Evolutionary conservation across 23 tunicate species (phyloP), one percentile per base, ranked within the genome.

Genomic region (Botrylloides violaceus): DNA sequence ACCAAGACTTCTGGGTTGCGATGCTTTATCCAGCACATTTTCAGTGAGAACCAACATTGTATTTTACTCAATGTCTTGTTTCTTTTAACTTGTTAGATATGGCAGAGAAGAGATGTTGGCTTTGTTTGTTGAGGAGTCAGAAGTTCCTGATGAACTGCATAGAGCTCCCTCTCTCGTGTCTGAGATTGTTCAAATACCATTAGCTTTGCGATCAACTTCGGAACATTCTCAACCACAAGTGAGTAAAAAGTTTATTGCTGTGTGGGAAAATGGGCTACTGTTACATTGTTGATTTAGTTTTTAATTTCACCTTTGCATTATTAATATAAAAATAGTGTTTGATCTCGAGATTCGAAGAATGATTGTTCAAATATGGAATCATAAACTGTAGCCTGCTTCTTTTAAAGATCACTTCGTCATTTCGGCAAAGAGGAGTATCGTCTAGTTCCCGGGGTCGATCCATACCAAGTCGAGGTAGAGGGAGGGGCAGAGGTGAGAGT

Each of bases 21-120:
- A n/a, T n/a, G n/a, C n/a, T n/a, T n/a, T n/a, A n/a, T n/a, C n/a
- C n/a, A n/a, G n/a, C n/a, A n/a, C n/a, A n/a, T n/a, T n/a, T n/a
- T n/a, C n/a, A n/a, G n/a, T n/a, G n/a, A n/a, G n/a, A n/a, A n/a
- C n/a, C n/a, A n/a, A n/a, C n/a, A n/a, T n/a, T n/a, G n/a, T n/a
- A n/a, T n/a, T n/a, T n/a, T n/a, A n/a, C n/a, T n/a, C n/a, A n/a
- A n/a, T n/a, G n/a, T n/a, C n/a, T n/a, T 1, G 18, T 21, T 25
- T 0, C n/a, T 47, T 1, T 0, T 60, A 20, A 21, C 27, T 65
- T 68, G 36, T 20, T 3, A 87, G 96, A 21, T 87, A 87, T 72
- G 96, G 96, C 22, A 78, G 96, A 21, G 96, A 87, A 37, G 96
- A 87, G 65, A 87, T 87, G 96, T 55, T 87, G 43, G 83, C 83